Evolutionary conservation across 2,888 invertebrate species (phyloP).

Genomic region (Balanococcus diminutus): DNA sequence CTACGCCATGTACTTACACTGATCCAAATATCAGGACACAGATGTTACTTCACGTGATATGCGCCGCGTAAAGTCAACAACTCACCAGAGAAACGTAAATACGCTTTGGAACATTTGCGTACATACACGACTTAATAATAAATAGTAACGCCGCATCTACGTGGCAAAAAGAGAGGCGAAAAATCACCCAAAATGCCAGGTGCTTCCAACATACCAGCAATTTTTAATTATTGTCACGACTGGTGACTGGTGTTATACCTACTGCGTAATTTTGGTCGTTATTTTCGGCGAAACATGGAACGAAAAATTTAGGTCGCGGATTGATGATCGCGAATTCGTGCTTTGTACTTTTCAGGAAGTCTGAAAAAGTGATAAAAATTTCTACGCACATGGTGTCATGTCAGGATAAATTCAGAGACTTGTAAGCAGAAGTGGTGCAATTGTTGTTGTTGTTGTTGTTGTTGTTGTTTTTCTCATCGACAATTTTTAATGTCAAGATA

Average conservation of each 20-base stretch:
- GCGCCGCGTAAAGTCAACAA: background rate
- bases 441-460: too few species aligned
- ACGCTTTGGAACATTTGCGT: background rate
- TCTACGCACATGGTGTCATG: too few species aligned
- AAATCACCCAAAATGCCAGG: background rate
- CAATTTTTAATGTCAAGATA: too few species aligned
- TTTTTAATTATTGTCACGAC: background rate
- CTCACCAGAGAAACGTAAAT: background rate
- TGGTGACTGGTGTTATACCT: too few species aligned
- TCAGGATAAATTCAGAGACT: too few species aligned
- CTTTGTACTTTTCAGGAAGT: too few species aligned
- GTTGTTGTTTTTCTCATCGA: too few species aligned
- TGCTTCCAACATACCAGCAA: background rate
- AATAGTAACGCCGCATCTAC: background rate
- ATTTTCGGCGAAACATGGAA: background rate
- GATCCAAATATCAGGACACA: slow-evolving; percentile 5
- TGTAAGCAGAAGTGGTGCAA: too few species aligned
- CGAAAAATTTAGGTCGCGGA: background rate
- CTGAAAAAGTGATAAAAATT: too few species aligned
- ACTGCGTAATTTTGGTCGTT: background rate
- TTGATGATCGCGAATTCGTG: background rate
- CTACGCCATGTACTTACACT: background rate
- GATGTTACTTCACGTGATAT: background rate
- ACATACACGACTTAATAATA: background rate
- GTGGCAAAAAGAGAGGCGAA: background rate